A percentile compares a stretch with the other conserved stretches of the same genome.
These are phyloP conservation scores for Festucalex cinctus DNA, from an alignment of 2,113 vertebrate species.

Conservation along the genomic window DNA sequence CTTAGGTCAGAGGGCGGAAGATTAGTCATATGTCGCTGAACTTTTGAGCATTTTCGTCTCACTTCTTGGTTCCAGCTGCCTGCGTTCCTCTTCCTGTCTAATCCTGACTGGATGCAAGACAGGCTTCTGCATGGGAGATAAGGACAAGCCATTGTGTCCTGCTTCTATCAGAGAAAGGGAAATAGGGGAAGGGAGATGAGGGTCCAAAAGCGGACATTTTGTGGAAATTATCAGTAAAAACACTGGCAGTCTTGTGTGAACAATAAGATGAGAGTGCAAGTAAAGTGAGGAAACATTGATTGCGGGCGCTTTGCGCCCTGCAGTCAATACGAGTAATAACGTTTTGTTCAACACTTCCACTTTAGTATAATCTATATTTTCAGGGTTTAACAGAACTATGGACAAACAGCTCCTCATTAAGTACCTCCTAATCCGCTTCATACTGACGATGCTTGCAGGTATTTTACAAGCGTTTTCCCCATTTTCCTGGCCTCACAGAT, in stretches of 20 bases:
- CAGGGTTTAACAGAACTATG: not conserved
- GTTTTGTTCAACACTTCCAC: not conserved
- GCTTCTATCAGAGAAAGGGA: not conserved
- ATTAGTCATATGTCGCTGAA: conserved; percentile 58
- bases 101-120: conserved; percentile 34
- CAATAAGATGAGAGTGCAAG: not conserved
- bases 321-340: not conserved
- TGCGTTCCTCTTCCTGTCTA: conserved; percentile 29
- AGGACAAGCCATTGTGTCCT: conserved; percentile 46
- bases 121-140: conserved; percentile 48
- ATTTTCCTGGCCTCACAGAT: conserved; percentile 16
- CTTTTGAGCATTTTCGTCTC: conserved; percentile 33
- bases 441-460: conserved; percentile 20
- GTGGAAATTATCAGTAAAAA: not conserved
- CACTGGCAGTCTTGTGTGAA: not conserved
- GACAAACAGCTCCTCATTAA: not conserved
- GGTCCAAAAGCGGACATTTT: not conserved
- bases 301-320: not conserved
- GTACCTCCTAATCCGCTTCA: not conserved
- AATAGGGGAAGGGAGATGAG: not conserved
- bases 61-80: conserved; percentile 58
- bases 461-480: not conserved
- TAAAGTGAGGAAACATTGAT: not conserved
- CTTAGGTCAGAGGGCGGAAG: conserved; percentile 43
- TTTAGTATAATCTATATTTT: not conserved